These are phyloP conservation scores for Channa argus DNA, from an alignment of 2,113 vertebrate genomes.

Conservation along the genomic window DNA sequence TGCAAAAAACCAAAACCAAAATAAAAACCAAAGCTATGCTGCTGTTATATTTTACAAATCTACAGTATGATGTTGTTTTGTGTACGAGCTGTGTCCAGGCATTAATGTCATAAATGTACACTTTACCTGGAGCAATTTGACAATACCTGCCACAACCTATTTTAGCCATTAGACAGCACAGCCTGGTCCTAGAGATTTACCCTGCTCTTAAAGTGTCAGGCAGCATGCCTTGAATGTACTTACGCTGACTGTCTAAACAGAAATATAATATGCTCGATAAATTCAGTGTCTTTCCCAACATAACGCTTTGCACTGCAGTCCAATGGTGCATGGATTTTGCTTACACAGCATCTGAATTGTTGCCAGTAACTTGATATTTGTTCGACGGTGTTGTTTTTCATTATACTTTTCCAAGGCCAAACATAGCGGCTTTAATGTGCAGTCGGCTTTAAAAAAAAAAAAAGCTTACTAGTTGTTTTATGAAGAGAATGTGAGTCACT, in stretches of 20 bases:
- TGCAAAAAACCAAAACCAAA: neutral
- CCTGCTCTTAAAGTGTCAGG: conserved; percentile 10
- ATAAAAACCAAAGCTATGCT: neutral
- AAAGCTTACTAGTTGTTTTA: neutral
- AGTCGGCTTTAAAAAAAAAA: neutral
- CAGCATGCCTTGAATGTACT: conserved; percentile 36
- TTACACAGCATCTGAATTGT: too few species aligned
- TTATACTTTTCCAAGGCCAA: neutral
- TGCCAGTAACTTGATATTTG: too few species aligned
- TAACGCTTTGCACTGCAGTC: too few species aligned
- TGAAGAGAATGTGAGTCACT: neutral
- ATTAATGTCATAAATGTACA: neutral
- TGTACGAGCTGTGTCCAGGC: neutral
- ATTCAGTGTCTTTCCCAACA: too few species aligned
- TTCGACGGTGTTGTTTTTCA: too few species aligned
- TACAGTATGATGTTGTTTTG: neutral
- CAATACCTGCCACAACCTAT: conserved; percentile 22
- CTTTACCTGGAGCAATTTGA: neutral
- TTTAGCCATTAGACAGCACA: conserved; percentile 27
- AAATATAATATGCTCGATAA: neutral
- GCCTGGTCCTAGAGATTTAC: conserved; percentile 13
- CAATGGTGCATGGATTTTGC: too few species aligned
- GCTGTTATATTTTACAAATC: neutral
- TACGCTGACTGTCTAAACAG: neutral
- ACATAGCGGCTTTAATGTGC: neutral